Base-by-base conservation (phyloP, 2,113 vertebrate species). In the Ahaetulla prasina region DNA sequence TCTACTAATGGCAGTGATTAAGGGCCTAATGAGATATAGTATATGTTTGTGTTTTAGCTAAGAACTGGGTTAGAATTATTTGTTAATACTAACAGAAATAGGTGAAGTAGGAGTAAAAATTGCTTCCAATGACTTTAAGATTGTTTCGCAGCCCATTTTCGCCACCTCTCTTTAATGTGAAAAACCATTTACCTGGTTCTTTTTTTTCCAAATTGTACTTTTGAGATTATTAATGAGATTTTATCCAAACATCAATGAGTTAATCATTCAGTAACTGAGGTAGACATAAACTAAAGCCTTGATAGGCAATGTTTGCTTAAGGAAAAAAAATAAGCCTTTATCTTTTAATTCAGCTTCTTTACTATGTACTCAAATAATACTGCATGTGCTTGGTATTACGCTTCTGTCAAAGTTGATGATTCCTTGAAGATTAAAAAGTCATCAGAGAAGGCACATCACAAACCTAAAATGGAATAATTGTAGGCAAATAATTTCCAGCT, bases 401-500 rank as follows among this genome's bases (percentile, higher is more conserved):
- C 87, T 96, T 0, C 60, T 4, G 3, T 93, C 80, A 94, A 97
- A 94, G 94, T 18, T 57, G 47, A 93, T 85, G 92, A n/a, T 95
- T 87, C 89, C 94, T 96, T 92, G 53, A 86, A 88, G 94, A 95
- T 94, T 80, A 92, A 92, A 52, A 80, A 87, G 68, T 95, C 91
- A 93, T 92, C 74, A 94, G 93, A 94, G 95, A 18, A 96, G 57
- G 88, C 89, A 92, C 57, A 91, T 95, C 87, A 89, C 53, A 91
- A 87, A 94, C 95, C 91, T 87, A 94, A 95, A 80, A 92, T 94
- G 1, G 89, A 95, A 94, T 95, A 94, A 96, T 96, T 95, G 87
- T 63, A 90, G 90, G 90, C 90, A 95, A 96, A 94, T 52, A 93
- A 91, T 95, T 95, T 96, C 92, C 94, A 93, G n/a, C 85, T 91